Evolutionary conservation across 2,797 vertebrate genomes (phyloP).

Genomic region (Muscicapa comitata): DNA sequence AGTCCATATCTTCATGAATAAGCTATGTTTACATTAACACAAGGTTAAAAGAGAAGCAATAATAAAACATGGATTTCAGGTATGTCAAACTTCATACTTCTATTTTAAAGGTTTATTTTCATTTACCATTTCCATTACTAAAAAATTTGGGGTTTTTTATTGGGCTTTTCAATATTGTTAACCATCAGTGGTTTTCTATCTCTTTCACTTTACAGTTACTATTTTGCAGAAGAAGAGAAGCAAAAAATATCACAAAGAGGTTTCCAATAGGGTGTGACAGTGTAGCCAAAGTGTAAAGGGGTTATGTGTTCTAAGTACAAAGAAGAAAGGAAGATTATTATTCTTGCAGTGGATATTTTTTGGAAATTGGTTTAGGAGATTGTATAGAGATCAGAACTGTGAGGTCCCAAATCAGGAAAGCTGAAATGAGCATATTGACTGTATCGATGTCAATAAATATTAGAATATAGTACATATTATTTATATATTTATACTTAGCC

Average conservation of each 20-base stretch:
- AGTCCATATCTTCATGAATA: neutral
- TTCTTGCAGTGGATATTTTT: neutral
- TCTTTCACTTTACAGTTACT: neutral
- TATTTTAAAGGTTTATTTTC: neutral
- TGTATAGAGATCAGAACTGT: neutral
- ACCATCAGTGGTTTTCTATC: neutral
- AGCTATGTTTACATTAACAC: neutral
- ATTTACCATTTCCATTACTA: neutral
- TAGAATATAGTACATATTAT: neutral
- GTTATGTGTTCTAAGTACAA: neutral
- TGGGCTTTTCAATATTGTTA: neutral
- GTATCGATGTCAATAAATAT: neutral
- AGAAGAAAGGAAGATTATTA: neutral
- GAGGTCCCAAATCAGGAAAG: neutral
- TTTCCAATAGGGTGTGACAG: neutral
- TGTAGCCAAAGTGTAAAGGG: neutral
- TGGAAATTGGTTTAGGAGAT: neutral
- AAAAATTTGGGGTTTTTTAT: rapidly evolving
- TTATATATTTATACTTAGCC: neutral
- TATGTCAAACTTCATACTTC: neutral
- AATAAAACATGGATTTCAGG: neutral
- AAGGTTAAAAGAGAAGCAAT: neutral
- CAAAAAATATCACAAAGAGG: neutral
- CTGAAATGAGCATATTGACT: neutral
- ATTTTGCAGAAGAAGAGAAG: neutral